Conservation (phyloP, 2,888 invertebrate species). For the Stictocephala bisonia region DNA sequence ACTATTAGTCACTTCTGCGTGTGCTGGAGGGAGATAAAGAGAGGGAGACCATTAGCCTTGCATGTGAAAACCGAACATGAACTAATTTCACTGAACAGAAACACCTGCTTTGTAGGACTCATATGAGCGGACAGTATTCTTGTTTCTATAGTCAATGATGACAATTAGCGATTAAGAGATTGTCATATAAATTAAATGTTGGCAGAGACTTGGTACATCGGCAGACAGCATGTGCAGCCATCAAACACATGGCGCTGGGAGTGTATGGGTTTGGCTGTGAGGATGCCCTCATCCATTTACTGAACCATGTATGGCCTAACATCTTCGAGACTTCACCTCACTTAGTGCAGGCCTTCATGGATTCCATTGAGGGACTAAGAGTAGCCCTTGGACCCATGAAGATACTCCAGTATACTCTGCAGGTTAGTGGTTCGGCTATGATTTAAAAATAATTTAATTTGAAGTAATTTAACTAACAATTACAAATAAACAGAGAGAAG, state of each 20-base stretch:
- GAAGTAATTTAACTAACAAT: too few species aligned
- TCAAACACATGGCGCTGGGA: slow-evolving; percentile 98
- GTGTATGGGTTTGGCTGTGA: slow-evolving; percentile 99
- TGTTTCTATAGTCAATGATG: too few species aligned
- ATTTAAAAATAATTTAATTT: too few species aligned
- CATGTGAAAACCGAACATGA: too few species aligned
- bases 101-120: too few species aligned
- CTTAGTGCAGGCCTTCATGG: slow-evolving; percentile 99
- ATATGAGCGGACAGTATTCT: too few species aligned
- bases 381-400: slow-evolving; percentile 97
- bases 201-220: slow-evolving; percentile 96
- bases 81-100: too few species aligned
- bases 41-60: too few species aligned
- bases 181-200: too few species aligned
- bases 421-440: slow-evolving; percentile 70
- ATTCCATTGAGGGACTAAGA: slow-evolving; percentile 96
- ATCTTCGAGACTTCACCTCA: slow-evolving; percentile 99
- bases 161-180: too few species aligned
- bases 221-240: slow-evolving; percentile 98
- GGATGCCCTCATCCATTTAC: slow-evolving; percentile 94
- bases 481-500: neutral
- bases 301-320: slow-evolving; percentile 99
- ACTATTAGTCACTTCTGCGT: too few species aligned
- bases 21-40: too few species aligned
- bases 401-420: slow-evolving; percentile 95